phyloP scores from a whole-genome alignment of 2,113 vertebrate genomes.

The human (Homo sapiens) region DNA sequence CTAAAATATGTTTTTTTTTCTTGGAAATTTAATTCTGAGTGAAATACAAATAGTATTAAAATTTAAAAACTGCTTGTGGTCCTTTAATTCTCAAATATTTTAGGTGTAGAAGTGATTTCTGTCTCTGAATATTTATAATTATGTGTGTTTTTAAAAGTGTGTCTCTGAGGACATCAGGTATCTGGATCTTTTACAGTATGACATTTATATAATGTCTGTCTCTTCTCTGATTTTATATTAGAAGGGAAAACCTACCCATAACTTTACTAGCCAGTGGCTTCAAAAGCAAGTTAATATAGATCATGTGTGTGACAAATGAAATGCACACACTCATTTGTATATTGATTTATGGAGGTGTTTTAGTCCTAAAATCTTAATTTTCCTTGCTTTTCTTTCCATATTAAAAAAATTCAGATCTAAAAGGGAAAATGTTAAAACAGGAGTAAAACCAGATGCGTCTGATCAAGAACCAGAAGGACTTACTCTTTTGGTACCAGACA shows the following conservation, averaged over 20 bases:
- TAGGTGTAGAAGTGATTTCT: not conserved
- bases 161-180: not conserved
- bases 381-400: slow-evolving; percentile 29
- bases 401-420: slow-evolving; percentile 89
- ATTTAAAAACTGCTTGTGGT: not conserved
- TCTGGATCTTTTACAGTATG: not conserved
- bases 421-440: slow-evolving; percentile 97
- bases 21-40: not conserved
- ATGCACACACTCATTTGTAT: not conserved
- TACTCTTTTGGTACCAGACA: slow-evolving; percentile 97
- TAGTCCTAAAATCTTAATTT: slow-evolving; percentile 40
- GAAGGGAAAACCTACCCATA: not conserved
- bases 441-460: slow-evolving; percentile 92
- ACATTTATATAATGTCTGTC: not conserved
- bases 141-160: slow-evolving; percentile 40
- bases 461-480: slow-evolving; percentile 98
- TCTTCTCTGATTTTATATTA: slow-evolving; percentile 2
- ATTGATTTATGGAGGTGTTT: not conserved
- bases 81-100: slow-evolving; percentile 16
- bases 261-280: not conserved
- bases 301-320: not conserved
- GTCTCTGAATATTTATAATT: slow-evolving; percentile 2
- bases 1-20: not conserved
- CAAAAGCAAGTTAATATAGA: not conserved
- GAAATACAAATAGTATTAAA: slow-evolving; percentile 23